Evolutionary conservation across 1,140 invertebrate genomes (phyloP), one percentile per base, ranked within the genome.

Genomic region (Rhizoglyphus robini): DNA sequence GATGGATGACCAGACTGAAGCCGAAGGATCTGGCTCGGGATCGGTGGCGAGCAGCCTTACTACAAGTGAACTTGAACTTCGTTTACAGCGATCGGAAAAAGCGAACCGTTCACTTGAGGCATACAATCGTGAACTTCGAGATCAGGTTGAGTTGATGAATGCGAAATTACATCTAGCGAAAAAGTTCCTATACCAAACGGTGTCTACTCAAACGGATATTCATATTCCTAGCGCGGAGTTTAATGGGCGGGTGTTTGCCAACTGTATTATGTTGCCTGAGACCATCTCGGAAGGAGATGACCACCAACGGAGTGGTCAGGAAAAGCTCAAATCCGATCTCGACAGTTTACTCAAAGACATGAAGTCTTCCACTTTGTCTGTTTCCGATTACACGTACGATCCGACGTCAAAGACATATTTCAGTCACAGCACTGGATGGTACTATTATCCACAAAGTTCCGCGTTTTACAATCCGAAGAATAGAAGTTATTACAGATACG

Each of bases 321-420:
- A n/a, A n/a, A 65, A 65, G 20, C 27, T 36, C n/a, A 65, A 60
- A 4, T n/a, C 5, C 15, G 23, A 58, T 11, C 1, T 5, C 29
- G 13, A 2, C 20, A 5, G 11, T 38, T 49, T 65, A 34, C 27
- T 2, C 49, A 63, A 48, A 34, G 25, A 30, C 20, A 30, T 38
- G 57, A 66, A 66, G 32, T 11, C 29, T 5, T 60, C 51, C 1
- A n/a, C n/a, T n/a, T n/a, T n/a, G n/a, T 30, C 29, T 4, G 23
- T 23, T 34, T 63, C 67, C 65, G 70, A 70, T 57, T 71, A 69
- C 64, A 32, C 58, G n/a, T 69, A 66, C 60, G 70, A 70, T 66
- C 59, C 71, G 27, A 67, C 27, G 11, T 64, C 51, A 25, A 32
- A 68, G 18, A 71, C 69, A 34, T 71, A 69, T 59, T 68, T 65